Conservation (phyloP, 2,888 invertebrate genomes). For the Sinhomidia bicolor region DNA sequence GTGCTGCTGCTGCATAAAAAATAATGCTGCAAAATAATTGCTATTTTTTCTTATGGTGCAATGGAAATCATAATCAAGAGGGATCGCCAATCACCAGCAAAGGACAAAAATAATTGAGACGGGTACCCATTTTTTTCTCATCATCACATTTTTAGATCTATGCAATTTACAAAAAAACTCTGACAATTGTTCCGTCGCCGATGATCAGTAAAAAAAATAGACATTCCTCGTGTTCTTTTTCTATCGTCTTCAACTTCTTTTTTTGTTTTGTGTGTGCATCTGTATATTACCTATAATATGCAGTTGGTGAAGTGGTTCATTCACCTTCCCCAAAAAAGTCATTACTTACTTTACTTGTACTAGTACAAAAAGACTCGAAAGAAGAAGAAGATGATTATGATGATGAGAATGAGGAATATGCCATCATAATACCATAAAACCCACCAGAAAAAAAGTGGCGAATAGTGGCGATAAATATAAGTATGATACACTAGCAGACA, state of each 20-base stretch:
- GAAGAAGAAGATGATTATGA: neutral
- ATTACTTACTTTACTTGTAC: no score
- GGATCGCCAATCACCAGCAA: no score
- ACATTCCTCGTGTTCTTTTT: neutral
- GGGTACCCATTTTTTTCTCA: no score
- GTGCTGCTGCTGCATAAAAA: no score
- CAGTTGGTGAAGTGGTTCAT: slow-evolving; percentile 59
- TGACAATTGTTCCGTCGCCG: no score
- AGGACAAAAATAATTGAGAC: no score
- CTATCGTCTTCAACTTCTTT: neutral
- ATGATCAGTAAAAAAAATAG: neutral
- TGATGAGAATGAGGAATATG: slow-evolving; percentile 17
- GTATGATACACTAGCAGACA: neutral
- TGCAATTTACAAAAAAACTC: no score
- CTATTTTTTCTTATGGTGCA: no score
- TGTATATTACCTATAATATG: slow-evolving; percentile 9
- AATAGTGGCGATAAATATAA: neutral
- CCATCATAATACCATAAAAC: slow-evolving; percentile 24
- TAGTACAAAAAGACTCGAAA: no score
- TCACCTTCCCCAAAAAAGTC: slow-evolving; percentile 65
- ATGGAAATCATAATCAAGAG: no score
- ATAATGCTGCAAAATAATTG: no score
- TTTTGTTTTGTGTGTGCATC: slow-evolving; percentile 1
- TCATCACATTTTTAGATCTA: no score
- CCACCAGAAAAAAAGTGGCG: slow-evolving; percentile 11